Conservation (phyloP, 2,797 vertebrate genomes). For the Scolopax rusticola region DNA sequence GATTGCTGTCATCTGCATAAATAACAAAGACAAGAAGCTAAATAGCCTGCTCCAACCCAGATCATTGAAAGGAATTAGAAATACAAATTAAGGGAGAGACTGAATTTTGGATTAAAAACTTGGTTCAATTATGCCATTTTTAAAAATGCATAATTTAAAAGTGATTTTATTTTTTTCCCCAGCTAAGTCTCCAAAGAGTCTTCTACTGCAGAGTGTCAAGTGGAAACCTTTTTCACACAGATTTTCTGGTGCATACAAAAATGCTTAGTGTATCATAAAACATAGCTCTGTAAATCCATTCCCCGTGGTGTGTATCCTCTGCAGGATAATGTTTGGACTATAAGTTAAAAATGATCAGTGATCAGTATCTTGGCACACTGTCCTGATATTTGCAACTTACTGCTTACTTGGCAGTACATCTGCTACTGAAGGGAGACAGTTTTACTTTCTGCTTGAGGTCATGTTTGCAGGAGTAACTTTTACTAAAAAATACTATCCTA, state of each 20-base stretch:
- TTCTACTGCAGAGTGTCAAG: background rate
- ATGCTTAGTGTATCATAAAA: background rate
- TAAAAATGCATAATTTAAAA: background rate
- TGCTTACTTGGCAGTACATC: conserved; percentile 1
- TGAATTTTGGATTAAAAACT: background rate
- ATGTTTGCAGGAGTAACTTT: background rate
- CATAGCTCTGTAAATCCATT: background rate
- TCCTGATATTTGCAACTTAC: background rate
- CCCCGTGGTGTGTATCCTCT: background rate
- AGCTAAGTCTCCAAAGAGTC: background rate
- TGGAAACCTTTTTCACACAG: background rate
- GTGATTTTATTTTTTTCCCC: background rate
- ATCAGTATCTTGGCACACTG: conserved; percentile 4
- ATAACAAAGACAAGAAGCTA: background rate
- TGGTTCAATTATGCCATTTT: background rate
- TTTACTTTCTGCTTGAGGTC: background rate
- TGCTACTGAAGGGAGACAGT: background rate
- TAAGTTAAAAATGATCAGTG: conserved; percentile 31
- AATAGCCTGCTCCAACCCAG: background rate
- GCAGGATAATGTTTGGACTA: background rate
- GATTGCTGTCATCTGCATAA: background rate
- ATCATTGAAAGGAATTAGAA: background rate
- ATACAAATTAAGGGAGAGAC: background rate
- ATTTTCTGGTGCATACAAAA: background rate
- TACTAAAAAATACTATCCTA: background rate